A percentile compares a stretch with the other conserved stretches of the same genome.
Conservation (phyloP, 2,113 vertebrate species). For the Eretmodus cyanostictus region DNA sequence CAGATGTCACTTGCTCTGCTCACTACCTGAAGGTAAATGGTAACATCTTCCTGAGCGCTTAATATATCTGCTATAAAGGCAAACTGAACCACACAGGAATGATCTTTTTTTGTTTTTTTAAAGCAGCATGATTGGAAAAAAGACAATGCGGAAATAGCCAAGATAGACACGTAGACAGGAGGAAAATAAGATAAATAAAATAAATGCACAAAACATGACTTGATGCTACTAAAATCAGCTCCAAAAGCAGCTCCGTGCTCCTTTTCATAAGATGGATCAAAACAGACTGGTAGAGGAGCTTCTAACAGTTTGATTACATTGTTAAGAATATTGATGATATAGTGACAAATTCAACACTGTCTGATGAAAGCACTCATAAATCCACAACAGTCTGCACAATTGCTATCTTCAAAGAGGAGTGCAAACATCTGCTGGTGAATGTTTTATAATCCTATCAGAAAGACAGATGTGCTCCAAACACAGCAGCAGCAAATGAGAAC, state of each 20-base stretch:
- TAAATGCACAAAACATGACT: not conserved
- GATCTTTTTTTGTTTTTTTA: not conserved
- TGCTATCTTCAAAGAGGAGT: slow-evolving; percentile 47
- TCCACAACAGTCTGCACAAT: slow-evolving; percentile 30
- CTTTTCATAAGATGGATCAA: slow-evolving; percentile 1
- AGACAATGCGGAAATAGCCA: not conserved
- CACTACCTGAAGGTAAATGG: slow-evolving; percentile 28
- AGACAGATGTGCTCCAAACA: slow-evolving; percentile 56
- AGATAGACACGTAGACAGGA: not conserved
- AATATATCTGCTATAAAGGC: not conserved
- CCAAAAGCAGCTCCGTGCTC: not conserved
- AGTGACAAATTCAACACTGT: slow-evolving; percentile 39
- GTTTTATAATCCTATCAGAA: slow-evolving; percentile 66
- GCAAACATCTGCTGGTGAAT: slow-evolving; percentile 54
- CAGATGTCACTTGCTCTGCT: slow-evolving; percentile 41
- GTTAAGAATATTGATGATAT: slow-evolving; percentile 47
- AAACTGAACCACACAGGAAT: not conserved
- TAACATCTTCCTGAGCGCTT: slow-evolving; percentile 23
- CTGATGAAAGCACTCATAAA: slow-evolving; percentile 46
- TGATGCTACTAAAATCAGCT: not conserved
- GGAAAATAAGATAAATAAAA: not conserved
- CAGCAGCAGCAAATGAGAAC: slow-evolving; percentile 21
- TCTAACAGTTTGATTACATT: slow-evolving; percentile 35
- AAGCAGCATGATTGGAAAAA: not conserved
- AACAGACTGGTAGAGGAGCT: not conserved